A percentile compares a stretch with the other conserved stretches of the same genome.
phyloP scores from a whole-genome alignment of 1,140 invertebrate genomes.

The Neodiprion lecontei region DNA sequence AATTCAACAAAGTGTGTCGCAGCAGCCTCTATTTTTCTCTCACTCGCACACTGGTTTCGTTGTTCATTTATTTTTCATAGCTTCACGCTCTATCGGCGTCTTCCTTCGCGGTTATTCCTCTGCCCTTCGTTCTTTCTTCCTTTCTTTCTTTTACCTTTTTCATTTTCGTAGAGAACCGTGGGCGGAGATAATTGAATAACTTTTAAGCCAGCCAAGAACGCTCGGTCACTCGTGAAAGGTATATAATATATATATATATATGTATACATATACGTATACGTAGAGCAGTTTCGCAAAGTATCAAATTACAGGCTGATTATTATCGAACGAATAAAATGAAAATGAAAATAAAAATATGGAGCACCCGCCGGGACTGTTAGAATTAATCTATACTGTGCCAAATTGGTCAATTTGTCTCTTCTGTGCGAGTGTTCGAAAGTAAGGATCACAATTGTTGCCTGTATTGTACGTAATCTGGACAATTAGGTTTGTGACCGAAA shows the following conservation, averaged over 20 bases:
- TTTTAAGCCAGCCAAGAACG: neutral
- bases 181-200: neutral
- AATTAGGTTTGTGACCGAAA: no score
- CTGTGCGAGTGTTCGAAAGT: no score
- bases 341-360: no score
- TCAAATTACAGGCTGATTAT: neutral
- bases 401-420: no score
- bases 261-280: neutral
- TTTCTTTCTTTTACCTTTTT: neutral
- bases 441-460: no score
- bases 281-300: neutral
- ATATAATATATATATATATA: neutral
- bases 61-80: no score
- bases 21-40: no score
- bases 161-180: neutral
- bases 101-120: neutral
- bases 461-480: no score
- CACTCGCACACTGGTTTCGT: no score
- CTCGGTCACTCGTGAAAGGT: neutral
- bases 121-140: neutral
- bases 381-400: no score
- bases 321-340: neutral
- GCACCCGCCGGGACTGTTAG: no score
- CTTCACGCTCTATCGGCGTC: neutral
- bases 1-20: no score